Percentiles rank a stretch among this genome's conserved stretches.
Evolutionary conservation across 2,113 vertebrate genomes (phyloP).

Genomic region (Chiloscyllium plagiosum): DNA sequence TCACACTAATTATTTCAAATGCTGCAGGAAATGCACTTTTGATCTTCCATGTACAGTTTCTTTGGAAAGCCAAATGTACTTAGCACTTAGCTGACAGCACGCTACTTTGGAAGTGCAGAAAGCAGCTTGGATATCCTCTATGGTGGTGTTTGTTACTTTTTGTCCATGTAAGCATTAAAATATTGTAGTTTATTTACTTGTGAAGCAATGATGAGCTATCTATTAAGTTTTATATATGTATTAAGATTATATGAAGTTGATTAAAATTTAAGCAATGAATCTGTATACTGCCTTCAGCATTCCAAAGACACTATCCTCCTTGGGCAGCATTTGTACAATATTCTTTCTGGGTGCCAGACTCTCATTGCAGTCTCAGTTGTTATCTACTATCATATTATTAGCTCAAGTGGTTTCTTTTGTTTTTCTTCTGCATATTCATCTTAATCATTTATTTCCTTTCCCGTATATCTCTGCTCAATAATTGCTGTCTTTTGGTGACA

Average conservation of each 20-base stretch:
- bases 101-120: neutral
- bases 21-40: neutral
- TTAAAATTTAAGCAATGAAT: neutral
- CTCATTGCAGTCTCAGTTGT: neutral
- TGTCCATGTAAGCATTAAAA: neutral
- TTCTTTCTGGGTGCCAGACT: neutral
- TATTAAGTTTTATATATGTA: neutral
- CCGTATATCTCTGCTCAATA: no score
- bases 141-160: neutral
- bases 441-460: neutral
- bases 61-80: neutral
- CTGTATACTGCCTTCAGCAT: neutral
- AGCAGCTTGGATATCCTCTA: neutral
- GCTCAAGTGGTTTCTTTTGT: neutral
- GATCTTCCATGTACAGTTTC: neutral
- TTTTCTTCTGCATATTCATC: neutral
- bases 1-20: neutral
- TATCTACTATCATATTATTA: neutral
- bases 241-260: neutral
- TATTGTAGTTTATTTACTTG: neutral
- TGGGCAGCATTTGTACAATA: neutral
- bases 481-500: neutral
- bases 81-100: neutral
- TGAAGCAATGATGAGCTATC: neutral
- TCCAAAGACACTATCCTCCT: neutral